phyloP scores from a whole-genome alignment of 2,113 vertebrate species.

The Crotalus horridus region DNA sequence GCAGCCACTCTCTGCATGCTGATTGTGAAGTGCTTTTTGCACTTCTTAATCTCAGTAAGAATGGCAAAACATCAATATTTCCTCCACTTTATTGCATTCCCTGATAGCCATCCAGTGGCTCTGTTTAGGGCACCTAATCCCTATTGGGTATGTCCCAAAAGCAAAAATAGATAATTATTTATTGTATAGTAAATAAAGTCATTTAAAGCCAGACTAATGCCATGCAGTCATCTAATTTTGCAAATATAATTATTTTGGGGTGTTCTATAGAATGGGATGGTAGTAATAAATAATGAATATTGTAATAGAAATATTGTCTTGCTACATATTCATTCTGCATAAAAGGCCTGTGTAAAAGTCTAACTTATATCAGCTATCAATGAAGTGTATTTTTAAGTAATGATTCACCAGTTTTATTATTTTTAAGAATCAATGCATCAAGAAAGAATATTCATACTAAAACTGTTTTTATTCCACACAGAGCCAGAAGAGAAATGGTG shows the following conservation, averaged over 20 bases:
- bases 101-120: background rate
- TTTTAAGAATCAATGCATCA: conserved; percentile 63
- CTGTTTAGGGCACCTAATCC: background rate
- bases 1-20: background rate
- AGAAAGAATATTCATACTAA: conserved; percentile 55
- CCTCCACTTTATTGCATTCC: background rate
- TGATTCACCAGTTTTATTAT: conserved; percentile 66
- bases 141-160: background rate
- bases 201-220: background rate
- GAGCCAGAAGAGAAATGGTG: conserved; percentile 72
- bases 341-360: background rate
- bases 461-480: conserved; percentile 58
- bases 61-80: background rate
- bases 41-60: background rate
- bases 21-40: background rate
- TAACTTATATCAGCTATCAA: conserved; percentile 34
- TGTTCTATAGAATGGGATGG: background rate
- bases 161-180: background rate
- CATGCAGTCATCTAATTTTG: background rate
- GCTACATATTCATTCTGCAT: background rate
- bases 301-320: background rate
- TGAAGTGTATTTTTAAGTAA: conserved; percentile 57
- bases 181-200: background rate
- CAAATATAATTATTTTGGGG: background rate
- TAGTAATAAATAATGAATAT: background rate